These are phyloP conservation scores for Trinorchestia longiramus DNA, from an alignment of 1,140 invertebrate species.

Conservation along the genomic window DNA sequence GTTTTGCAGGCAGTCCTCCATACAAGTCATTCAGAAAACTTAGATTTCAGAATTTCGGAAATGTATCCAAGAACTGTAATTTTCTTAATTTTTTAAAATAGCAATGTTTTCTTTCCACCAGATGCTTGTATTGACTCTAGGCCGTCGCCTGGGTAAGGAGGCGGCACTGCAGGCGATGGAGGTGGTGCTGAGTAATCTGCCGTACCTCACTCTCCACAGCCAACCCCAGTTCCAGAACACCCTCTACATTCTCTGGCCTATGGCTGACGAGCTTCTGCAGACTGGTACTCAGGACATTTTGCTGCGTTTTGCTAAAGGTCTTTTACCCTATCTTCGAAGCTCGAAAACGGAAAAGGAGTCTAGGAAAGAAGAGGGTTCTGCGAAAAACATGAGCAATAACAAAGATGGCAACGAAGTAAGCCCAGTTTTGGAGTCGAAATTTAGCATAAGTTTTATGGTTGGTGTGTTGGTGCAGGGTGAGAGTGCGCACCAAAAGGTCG, in stretches of 20 bases:
- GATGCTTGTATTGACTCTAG: background rate
- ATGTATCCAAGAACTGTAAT: no score
- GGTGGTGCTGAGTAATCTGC: background rate
- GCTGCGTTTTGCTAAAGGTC: background rate
- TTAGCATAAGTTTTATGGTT: slow-evolving; percentile 31
- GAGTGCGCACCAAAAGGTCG: background rate
- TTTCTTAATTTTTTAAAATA: no score
- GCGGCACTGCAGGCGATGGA: background rate
- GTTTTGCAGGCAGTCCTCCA: background rate
- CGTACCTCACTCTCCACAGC: slow-evolving; percentile 23
- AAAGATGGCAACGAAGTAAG: background rate
- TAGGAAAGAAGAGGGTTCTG: background rate
- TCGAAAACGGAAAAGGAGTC: background rate
- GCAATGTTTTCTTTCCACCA: background rate
- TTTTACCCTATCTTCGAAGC: background rate
- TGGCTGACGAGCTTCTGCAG: slow-evolving; percentile 40
- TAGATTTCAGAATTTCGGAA: no score
- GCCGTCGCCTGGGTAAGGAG: slow-evolving; percentile 14
- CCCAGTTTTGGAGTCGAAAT: slow-evolving; percentile 15
- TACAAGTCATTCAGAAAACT: no score
- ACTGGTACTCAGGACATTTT: background rate
- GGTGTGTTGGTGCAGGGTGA: slow-evolving; percentile 36
- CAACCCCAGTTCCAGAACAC: slow-evolving; percentile 30
- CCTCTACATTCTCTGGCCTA: slow-evolving; percentile 25
- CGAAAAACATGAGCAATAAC: background rate